phyloP scores from a whole-genome alignment of 2,888 invertebrate species.

The Cepaea hortensis region DNA sequence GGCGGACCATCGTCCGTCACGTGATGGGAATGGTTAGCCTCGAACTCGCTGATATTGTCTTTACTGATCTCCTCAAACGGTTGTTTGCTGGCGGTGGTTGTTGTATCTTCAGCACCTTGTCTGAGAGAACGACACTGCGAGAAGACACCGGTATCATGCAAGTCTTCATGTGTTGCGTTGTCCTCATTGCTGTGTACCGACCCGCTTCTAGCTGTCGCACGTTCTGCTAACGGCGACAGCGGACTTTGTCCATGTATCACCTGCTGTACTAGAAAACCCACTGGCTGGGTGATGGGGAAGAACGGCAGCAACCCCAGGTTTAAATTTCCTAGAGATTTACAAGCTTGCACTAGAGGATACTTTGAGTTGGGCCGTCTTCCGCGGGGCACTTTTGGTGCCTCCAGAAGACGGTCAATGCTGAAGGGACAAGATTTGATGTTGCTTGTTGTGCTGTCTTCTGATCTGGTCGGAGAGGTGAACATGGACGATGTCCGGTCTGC shows the following conservation, averaged over 20 bases:
- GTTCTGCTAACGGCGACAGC: background rate
- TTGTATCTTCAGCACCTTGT: too few relatives aligned
- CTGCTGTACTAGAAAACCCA: slow-evolving; percentile 75
- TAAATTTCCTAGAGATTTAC: slow-evolving; percentile 77
- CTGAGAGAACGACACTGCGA: background rate
- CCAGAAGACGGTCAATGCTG: slow-evolving; percentile 77
- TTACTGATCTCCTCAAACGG: too few relatives aligned
- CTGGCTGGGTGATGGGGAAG: slow-evolving; percentile 78
- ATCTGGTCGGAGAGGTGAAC: slow-evolving; percentile 13
- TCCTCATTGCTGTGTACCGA: background rate
- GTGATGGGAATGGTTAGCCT: too few relatives aligned
- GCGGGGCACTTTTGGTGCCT: slow-evolving; percentile 77
- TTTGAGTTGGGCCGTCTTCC: slow-evolving; percentile 78
- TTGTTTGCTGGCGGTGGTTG: too few relatives aligned
- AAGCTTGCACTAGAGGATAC: slow-evolving; percentile 78
- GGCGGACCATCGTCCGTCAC: background rate
- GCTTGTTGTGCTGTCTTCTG: slow-evolving; percentile 28
- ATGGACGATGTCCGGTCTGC: background rate
- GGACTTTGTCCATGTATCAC: slow-evolving; percentile 41
- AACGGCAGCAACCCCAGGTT: slow-evolving; percentile 74
- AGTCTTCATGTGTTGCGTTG: background rate
- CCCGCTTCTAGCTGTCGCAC: background rate
- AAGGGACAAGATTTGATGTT: slow-evolving; percentile 66
- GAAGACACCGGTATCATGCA: background rate
- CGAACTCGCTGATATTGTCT: too few relatives aligned